Conservation (phyloP, 1,140 invertebrate genomes). For the Macrotrachela quadricornifera region DNA sequence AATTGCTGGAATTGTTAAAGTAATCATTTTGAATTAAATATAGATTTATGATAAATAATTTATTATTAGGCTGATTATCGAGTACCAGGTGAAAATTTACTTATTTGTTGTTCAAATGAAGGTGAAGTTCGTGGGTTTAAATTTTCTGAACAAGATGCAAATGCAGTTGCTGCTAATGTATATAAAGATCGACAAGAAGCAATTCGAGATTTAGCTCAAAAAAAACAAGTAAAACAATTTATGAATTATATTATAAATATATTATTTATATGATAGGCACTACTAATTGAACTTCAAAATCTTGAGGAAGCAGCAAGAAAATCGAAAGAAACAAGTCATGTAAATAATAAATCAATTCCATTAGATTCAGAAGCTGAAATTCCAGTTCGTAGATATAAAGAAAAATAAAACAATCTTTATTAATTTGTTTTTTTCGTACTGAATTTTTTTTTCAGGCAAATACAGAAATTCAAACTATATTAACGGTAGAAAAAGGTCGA, state of each 20-base stretch:
- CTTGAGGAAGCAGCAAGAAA: slow-evolving; percentile 40
- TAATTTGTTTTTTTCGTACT: background rate
- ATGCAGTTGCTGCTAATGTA: slow-evolving; percentile 14
- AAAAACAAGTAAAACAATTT: slow-evolving; percentile 41
- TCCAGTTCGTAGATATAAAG: slow-evolving; percentile 35
- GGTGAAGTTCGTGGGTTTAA: slow-evolving; percentile 66
- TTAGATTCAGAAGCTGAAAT: slow-evolving; percentile 31
- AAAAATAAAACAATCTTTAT: background rate
- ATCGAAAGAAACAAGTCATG: background rate
- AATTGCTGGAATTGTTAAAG: slow-evolving; percentile 54
- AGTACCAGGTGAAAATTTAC: slow-evolving; percentile 50
- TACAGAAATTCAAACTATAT: slow-evolving; percentile 38
- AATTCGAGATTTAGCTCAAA: slow-evolving; percentile 52
- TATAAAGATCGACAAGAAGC: slow-evolving; percentile 43
- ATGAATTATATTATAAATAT: background rate
- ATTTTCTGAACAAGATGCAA: slow-evolving; percentile 21
- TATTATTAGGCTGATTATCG: slow-evolving; percentile 48
- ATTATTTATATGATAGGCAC: slow-evolving; percentile 20
- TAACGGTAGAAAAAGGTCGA: background rate
- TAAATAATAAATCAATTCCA: background rate
- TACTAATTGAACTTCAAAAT: slow-evolving; percentile 57
- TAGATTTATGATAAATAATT: background rate
- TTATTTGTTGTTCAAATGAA: slow-evolving; percentile 55
- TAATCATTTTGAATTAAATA: slow-evolving; percentile 8
- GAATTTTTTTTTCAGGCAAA: slow-evolving; percentile 29